These are phyloP conservation scores for Pantherophis vulpinus DNA, from an alignment of 2,797 vertebrate genomes.

Conservation along the genomic window DNA sequence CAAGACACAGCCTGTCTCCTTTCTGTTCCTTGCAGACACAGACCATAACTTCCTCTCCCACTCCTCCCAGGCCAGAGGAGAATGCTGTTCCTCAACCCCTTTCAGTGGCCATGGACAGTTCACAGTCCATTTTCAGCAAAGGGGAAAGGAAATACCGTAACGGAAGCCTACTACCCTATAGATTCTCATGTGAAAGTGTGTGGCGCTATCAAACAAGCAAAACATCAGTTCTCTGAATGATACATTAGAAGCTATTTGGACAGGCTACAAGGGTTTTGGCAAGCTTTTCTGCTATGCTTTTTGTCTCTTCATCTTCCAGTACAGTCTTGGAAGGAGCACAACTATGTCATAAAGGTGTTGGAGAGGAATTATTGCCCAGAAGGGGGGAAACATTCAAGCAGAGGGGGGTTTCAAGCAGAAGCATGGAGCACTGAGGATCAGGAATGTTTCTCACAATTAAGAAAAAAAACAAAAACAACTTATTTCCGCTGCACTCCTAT, in stretches of 20 bases:
- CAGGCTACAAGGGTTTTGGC: background rate
- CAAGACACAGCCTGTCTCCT: slow-evolving; percentile 4
- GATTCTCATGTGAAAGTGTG: background rate
- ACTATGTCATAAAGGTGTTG: background rate
- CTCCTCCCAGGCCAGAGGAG: slow-evolving; percentile 6
- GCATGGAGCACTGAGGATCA: background rate
- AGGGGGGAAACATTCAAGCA: background rate
- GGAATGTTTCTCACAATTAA: background rate
- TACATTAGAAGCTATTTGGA: background rate
- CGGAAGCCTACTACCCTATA: background rate
- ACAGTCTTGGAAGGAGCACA: background rate
- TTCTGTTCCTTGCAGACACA: slow-evolving; percentile 48
- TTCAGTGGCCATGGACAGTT: slow-evolving; percentile 7
- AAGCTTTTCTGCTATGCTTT: background rate
- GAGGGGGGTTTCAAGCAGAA: background rate
- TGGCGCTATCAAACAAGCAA: slow-evolving; percentile 23
- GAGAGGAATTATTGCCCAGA: background rate
- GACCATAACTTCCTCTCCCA: slow-evolving; percentile 19
- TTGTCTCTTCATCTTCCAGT: slow-evolving; percentile 15
- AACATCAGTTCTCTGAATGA: background rate
- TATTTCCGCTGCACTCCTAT: background rate
- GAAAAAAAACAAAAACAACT: background rate
- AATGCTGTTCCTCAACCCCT: background rate
- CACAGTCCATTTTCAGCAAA: slow-evolving; percentile 32
- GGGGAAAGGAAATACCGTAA: slow-evolving; percentile 23